Conservation (phyloP, 37 sponge, comb jelly and placozoan species). For the Geodia barretti region DNA sequence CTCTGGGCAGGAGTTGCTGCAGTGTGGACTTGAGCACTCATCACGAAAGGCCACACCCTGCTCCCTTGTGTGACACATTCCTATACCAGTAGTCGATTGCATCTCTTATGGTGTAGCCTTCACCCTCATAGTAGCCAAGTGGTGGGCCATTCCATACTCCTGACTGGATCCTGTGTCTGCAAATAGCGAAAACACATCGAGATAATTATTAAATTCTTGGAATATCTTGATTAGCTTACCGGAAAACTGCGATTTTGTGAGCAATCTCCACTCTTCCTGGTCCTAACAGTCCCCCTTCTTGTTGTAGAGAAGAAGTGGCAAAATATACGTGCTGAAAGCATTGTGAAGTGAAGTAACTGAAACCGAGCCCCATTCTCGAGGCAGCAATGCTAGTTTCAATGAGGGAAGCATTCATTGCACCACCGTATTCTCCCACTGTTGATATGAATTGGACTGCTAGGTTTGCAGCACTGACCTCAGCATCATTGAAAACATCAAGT, state of each 20-base stretch:
- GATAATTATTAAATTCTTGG: too few relatives aligned
- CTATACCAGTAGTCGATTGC: too few relatives aligned
- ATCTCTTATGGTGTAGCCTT: too few relatives aligned
- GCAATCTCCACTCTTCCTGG: neutral
- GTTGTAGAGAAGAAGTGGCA: conserved; percentile 73
- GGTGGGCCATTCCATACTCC: neutral
- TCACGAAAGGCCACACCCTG: too few relatives aligned
- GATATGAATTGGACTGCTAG: neutral
- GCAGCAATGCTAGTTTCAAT: conserved; percentile 2
- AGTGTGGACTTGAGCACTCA: too few relatives aligned
- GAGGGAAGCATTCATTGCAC: conserved; percentile 68
- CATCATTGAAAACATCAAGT: neutral
- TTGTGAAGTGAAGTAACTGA: conserved; percentile 55
- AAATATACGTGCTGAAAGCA: conserved; percentile 88
- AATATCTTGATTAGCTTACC: too few relatives aligned
- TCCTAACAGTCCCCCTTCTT: neutral
- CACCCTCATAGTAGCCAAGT: too few relatives aligned
- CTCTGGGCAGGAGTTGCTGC: too few relatives aligned
- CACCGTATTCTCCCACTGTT: conserved; percentile 55
- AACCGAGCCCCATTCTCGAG: neutral
- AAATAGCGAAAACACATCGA: too few relatives aligned
- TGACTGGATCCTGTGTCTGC: neutral
- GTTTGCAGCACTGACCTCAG: neutral
- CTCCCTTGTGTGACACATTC: too few relatives aligned
- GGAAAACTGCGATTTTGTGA: neutral